Conservation (phyloP, 2,888 invertebrate genomes). For the Ennomos fuscantarius region DNA sequence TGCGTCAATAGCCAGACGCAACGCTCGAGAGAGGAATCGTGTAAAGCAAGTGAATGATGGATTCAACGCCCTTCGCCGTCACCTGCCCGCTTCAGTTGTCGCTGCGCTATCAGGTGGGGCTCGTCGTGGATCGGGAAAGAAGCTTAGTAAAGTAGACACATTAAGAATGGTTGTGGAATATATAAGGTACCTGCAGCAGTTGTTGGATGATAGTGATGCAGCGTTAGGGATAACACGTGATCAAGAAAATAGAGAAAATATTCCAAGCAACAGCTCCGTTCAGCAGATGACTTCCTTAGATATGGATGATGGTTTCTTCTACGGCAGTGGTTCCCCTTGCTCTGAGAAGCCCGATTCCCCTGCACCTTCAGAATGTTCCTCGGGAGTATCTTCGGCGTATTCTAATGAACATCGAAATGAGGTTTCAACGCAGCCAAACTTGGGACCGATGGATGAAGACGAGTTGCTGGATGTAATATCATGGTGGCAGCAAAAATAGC, state of each 20-base stretch:
- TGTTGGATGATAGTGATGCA: slow-evolving; percentile 90
- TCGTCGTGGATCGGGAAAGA: slow-evolving; percentile 92
- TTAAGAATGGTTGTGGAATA: slow-evolving; percentile 96
- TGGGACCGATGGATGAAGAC: slow-evolving; percentile 94
- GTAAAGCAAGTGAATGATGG: slow-evolving; percentile 98
- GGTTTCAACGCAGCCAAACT: slow-evolving; percentile 76
- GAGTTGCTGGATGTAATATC: slow-evolving; percentile 94
- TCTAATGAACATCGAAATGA: slow-evolving; percentile 77
- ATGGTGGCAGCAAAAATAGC: slow-evolving; percentile 91
- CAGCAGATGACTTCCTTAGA: slow-evolving; percentile 77
- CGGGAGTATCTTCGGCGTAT: slow-evolving; percentile 82
- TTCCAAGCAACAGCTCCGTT: slow-evolving; percentile 62
- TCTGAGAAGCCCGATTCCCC: slow-evolving; percentile 90
- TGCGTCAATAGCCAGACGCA: slow-evolving; percentile 94
- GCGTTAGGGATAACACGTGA: slow-evolving; percentile 79
- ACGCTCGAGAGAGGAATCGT: slow-evolving; percentile 97
- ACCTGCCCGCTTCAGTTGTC: slow-evolving; percentile 93
- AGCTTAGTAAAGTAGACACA: slow-evolving; percentile 95
- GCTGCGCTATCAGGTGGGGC: slow-evolving; percentile 87
- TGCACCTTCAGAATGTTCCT: slow-evolving; percentile 89
- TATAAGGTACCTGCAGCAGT: slow-evolving; percentile 92
- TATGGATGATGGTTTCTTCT: slow-evolving; percentile 81
- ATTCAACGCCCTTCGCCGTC: slow-evolving; percentile 94
- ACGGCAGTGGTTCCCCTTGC: slow-evolving; percentile 84
- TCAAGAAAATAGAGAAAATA: slow-evolving; percentile 78